Evolutionary conservation across 2,113 vertebrate species (phyloP).

Genomic region (Forbesichthys agassizii): DNA sequence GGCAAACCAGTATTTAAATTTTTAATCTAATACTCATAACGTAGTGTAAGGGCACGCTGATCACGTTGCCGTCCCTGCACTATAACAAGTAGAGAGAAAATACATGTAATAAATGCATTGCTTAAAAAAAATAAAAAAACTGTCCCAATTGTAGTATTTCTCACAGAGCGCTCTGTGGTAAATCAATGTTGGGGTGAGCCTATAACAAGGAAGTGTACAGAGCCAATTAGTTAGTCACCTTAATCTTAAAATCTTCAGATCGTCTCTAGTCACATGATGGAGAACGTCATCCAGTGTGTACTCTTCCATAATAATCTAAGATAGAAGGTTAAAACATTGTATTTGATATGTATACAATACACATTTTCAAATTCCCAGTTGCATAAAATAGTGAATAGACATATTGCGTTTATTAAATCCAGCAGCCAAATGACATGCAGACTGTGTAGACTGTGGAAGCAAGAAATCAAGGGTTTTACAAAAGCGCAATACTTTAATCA

Average conservation of each 20-base stretch:
- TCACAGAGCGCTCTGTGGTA: too few relatives aligned
- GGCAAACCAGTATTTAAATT: too few relatives aligned
- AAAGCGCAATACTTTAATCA: too few relatives aligned
- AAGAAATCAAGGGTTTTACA: background rate
- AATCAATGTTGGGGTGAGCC: too few relatives aligned
- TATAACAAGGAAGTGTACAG: too few relatives aligned
- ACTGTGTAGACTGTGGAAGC: background rate
- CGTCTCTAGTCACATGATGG: constrained; percentile 89
- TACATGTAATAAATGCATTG: too few relatives aligned
- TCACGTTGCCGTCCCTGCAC: too few relatives aligned
- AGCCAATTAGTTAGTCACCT: constrained; percentile 74
- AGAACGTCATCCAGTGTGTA: constrained; percentile 90
- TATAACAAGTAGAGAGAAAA: too few relatives aligned
- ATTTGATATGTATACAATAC: background rate
- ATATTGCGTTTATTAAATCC: background rate
- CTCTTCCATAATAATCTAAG: constrained; percentile 84
- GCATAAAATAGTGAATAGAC: background rate
- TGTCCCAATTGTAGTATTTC: too few relatives aligned
- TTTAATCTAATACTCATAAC: too few relatives aligned
- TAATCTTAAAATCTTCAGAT: constrained; percentile 91
- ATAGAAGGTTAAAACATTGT: background rate
- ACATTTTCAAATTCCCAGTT: background rate
- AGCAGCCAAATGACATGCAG: background rate
- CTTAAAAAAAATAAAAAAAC: too few relatives aligned
- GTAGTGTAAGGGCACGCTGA: too few relatives aligned